Evolutionary conservation across 2,113 vertebrate species (phyloP).

Genomic region (Passer montanus): DNA sequence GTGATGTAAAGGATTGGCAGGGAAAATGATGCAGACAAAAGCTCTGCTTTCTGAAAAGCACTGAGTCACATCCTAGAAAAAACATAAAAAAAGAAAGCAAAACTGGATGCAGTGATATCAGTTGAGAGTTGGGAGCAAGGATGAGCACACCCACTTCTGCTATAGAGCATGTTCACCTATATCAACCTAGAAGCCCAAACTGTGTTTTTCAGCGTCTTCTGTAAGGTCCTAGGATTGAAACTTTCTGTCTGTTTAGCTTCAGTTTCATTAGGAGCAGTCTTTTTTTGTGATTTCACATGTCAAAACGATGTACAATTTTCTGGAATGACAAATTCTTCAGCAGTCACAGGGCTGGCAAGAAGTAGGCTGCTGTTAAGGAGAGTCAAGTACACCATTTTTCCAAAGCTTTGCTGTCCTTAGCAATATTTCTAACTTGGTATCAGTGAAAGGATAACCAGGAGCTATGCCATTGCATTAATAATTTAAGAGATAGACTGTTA

Average conservation of each 20-base stretch:
- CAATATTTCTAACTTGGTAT: neutral
- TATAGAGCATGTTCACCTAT: neutral
- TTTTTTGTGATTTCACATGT: neutral
- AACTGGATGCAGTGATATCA: neutral
- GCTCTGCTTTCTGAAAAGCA: constrained; percentile 58
- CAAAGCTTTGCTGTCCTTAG: neutral
- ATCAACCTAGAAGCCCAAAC: neutral
- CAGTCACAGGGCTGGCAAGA: neutral
- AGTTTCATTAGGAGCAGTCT: neutral
- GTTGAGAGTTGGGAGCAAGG: neutral
- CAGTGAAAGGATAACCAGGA: neutral
- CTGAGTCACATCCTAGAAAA: constrained; percentile 56
- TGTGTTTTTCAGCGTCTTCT: neutral
- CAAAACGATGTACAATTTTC: neutral
- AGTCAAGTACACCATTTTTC: neutral
- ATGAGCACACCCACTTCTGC: neutral
- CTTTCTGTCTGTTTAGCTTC: neutral
- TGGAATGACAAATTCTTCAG: neutral
- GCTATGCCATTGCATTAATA: neutral
- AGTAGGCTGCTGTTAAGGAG: neutral
- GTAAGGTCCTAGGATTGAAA: neutral
- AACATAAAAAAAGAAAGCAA: constrained; percentile 9
- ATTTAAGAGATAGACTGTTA: neutral
- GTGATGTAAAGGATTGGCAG: constrained; percentile 61
- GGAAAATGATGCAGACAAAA: constrained; percentile 55